phyloP scores from a whole-genome alignment of 1,140 invertebrate species.

The Drosophila rufa region DNA sequence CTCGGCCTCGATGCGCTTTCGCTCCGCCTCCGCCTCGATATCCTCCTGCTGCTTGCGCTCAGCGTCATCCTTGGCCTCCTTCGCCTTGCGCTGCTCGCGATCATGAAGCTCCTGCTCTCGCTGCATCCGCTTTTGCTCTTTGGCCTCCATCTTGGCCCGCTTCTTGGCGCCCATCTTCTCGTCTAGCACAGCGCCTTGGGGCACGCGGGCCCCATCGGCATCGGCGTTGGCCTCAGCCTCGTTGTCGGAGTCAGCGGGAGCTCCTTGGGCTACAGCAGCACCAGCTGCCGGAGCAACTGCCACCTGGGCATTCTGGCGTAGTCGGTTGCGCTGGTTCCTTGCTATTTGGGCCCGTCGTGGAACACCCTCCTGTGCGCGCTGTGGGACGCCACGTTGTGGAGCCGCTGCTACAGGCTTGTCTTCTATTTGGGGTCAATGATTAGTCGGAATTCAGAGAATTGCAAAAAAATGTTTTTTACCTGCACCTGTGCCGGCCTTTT shows the following conservation, averaged over 20 bases:
- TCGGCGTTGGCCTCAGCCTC: constrained; percentile 80
- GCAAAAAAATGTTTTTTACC: not conserved
- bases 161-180: constrained; percentile 97
- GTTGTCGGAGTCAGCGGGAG: constrained; percentile 69
- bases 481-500: constrained; percentile 60
- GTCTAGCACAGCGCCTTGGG: constrained; percentile 86
- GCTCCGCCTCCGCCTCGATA: constrained; percentile 88
- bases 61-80: constrained; percentile 88
- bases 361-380: constrained; percentile 85
- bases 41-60: constrained; percentile 89
- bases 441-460: not conserved
- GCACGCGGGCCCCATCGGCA: constrained; percentile 77
- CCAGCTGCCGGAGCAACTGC: constrained; percentile 67
- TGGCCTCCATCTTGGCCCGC: constrained; percentile 95
- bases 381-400: constrained; percentile 76
- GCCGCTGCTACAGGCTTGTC: constrained; percentile 59
- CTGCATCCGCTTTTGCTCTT: constrained; percentile 94
- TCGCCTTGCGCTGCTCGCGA: constrained; percentile 87
- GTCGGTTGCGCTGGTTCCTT: constrained; percentile 88
- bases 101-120: constrained; percentile 92
- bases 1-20: constrained; percentile 88
- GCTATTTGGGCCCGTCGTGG: constrained; percentile 87
- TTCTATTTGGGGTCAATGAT: constrained; percentile 34
- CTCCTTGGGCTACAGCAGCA: constrained; percentile 74
- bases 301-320: constrained; percentile 76